Evolutionary conservation across 2,888 invertebrate genomes (phyloP).

Genomic region (Aquatica leii): DNA sequence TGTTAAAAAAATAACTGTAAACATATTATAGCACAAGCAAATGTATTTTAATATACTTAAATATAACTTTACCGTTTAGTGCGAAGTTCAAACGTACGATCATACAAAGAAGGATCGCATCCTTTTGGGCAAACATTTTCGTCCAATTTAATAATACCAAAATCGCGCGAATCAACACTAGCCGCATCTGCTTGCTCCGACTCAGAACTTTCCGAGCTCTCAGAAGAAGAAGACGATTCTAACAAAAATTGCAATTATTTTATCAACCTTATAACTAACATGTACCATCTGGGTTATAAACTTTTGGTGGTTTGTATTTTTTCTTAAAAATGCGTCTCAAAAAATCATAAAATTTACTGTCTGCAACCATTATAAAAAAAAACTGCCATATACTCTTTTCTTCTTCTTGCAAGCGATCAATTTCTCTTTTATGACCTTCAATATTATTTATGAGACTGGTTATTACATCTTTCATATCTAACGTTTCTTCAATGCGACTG

Average conservation of each 20-base stretch:
- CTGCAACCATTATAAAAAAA: slow-evolving; percentile 67
- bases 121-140: slow-evolving; percentile 76
- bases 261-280: background rate
- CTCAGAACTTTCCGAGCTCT: slow-evolving; percentile 65
- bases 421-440: slow-evolving; percentile 61
- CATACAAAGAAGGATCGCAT: slow-evolving; percentile 73
- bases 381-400: slow-evolving; percentile 63
- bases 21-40: too few species aligned
- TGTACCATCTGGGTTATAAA: slow-evolving; percentile 63
- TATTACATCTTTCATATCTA: slow-evolving; percentile 65
- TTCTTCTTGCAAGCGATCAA: slow-evolving; percentile 61
- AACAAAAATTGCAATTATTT: too few species aligned
- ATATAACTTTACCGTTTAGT: slow-evolving; percentile 65
- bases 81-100: slow-evolving; percentile 71
- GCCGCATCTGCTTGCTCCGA: slow-evolving; percentile 66
- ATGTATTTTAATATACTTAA: too few species aligned
- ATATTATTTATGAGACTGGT: slow-evolving; percentile 64
- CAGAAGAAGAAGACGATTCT: slow-evolving; percentile 55
- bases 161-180: slow-evolving; percentile 71
- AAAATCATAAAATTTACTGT: slow-evolving; percentile 82
- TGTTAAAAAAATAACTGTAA: too few species aligned
- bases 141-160: slow-evolving; percentile 73
- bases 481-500: slow-evolving; percentile 54
- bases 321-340: slow-evolving; percentile 83
- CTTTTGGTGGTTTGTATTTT: slow-evolving; percentile 77